Evolutionary conservation across 1,140 invertebrate genomes (phyloP).

Genomic region (Cyclargus thomasi): DNA sequence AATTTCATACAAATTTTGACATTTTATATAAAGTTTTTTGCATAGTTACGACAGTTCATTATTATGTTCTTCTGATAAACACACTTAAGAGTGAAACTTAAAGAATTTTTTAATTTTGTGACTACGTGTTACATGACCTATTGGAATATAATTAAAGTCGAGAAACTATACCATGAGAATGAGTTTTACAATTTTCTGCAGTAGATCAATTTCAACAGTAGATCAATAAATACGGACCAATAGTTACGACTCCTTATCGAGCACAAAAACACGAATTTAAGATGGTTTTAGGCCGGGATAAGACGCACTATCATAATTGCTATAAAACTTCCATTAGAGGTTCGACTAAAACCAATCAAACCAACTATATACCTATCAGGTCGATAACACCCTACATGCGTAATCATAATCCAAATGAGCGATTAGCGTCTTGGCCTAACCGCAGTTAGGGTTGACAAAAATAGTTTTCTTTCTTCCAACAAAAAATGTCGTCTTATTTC

Average conservation of each 20-base stretch:
- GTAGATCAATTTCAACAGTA: too few species aligned
- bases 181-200: too few species aligned
- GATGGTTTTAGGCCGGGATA: neutral
- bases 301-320: constrained; percentile 9
- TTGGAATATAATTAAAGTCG: too few species aligned
- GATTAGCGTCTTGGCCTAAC: constrained; percentile 37
- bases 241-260: constrained; percentile 12
- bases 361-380: constrained; percentile 47
- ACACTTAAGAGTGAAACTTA: too few species aligned
- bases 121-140: too few species aligned
- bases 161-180: too few species aligned
- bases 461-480: neutral
- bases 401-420: constrained; percentile 60
- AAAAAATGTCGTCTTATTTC: neutral
- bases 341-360: constrained; percentile 50
- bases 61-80: too few species aligned
- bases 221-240: neutral
- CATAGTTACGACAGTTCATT: too few species aligned
- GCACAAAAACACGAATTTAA: neutral
- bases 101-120: too few species aligned
- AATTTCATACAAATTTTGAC: too few species aligned
- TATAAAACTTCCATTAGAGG: constrained; percentile 16
- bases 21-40: too few species aligned
- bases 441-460: neutral
- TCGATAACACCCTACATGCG: constrained; percentile 53